Base-by-base conservation (phyloP, 2,888 invertebrate genomes). In the Temnothorax unifasciatus region DNA sequence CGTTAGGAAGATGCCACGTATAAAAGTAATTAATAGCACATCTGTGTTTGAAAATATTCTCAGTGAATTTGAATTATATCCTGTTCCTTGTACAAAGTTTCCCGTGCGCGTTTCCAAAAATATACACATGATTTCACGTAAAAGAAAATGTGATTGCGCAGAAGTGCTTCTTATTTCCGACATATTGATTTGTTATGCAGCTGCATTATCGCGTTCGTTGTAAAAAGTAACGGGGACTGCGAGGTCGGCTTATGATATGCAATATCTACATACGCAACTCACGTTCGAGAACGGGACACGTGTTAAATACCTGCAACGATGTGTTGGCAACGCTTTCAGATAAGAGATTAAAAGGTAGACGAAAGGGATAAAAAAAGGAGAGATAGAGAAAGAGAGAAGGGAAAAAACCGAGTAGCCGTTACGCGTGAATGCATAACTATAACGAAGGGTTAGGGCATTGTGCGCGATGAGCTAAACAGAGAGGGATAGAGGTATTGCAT, bases 351-450 rank as follows among this genome's bases (percentile, higher is more conserved):
- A 77, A 77, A 64, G 64, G 25, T 52, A 25, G 13, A 54, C 13
- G 29, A 41, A 1, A 64, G 11, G 4, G 29, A 34, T 21, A 75
- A 41, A 52, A 25, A 18, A 47, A 4, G n/a, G 15, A 25, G 6
- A 57, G 44, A 44, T 25, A 15, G 29, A 29, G 71, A 68, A 13
- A 41, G 25, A 15, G 71, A 68, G n/a, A 41, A 6, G 6, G 5
- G 1, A 15, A 52, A 47, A 52, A 76, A 64, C 29, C 29, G 59
- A 64, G 52, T 15, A 38, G 18, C 4, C 18, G 13, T 76, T 76
- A 52, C 64, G 52, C 64, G 25, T 64, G 63, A 76, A 76, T 64
- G 76, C 52, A 64, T 64, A 74, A 61, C 74, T 74, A 29, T 74
- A 74, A 76, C 76, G 64, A 64, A 64, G 50, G 64, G 61, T 74